Evolutionary conservation across 2,113 vertebrate genomes (phyloP).

Genomic region (Aleadryas rufinucha): DNA sequence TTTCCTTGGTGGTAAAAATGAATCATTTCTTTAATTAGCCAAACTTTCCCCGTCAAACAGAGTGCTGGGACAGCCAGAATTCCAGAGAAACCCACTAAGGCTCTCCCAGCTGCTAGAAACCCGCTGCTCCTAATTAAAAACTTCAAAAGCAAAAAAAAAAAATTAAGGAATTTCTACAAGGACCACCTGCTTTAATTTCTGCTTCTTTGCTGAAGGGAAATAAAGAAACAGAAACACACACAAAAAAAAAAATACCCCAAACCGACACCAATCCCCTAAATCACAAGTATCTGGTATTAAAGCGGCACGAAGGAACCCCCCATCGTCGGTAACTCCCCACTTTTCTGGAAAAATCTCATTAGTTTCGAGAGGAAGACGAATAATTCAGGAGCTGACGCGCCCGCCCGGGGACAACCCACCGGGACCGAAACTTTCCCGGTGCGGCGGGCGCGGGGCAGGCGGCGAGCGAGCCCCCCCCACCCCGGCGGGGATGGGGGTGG

Average conservation of each 20-base stretch:
- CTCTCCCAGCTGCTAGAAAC: background rate
- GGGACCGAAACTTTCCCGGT: constrained; percentile 45
- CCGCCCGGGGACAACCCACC: background rate
- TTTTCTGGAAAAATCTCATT: constrained; percentile 64
- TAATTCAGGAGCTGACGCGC: background rate
- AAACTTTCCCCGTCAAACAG: background rate
- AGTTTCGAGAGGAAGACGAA: constrained; percentile 31
- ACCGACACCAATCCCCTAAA: background rate
- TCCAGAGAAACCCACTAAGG: background rate
- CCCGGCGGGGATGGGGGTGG: background rate
- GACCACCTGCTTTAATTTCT: background rate
- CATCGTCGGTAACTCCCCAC: background rate
- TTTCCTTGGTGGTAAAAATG: background rate
- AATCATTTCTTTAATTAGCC: constrained; percentile 30
- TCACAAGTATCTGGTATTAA: background rate
- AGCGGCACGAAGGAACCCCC: background rate
- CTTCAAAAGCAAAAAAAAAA: constrained; percentile 5
- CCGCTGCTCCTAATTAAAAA: constrained; percentile 34
- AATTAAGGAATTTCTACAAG: background rate
- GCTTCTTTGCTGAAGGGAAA: background rate
- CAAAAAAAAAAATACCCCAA: background rate
- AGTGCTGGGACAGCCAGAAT: background rate
- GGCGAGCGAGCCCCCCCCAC: background rate
- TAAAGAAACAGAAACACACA: background rate
- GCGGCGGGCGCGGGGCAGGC: constrained; percentile 4